Conservation (phyloP, 2,797 vertebrate genomes). For the Cossypha dichroa region DNA sequence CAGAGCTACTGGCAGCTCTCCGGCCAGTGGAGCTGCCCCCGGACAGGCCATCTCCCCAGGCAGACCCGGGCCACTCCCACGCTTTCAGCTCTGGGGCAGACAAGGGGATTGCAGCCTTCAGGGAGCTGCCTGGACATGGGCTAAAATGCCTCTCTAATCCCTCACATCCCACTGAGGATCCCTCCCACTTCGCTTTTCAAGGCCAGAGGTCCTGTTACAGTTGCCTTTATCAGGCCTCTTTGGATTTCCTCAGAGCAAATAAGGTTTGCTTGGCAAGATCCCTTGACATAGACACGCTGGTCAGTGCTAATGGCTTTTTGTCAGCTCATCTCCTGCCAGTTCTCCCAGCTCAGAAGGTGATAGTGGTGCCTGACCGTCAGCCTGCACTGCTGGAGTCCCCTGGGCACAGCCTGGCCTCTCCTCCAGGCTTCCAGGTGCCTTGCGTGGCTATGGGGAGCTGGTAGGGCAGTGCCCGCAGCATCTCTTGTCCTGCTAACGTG, state of each 20-base stretch:
- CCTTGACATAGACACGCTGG: fast-evolving
- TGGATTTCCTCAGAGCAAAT: background rate
- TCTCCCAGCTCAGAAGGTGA: background rate
- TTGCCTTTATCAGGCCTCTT: background rate
- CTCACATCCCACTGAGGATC: background rate
- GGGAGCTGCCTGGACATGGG: background rate
- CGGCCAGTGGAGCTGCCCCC: fast-evolving
- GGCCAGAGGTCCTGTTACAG: background rate
- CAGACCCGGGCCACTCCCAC: fast-evolving
- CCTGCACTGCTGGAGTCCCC: background rate
- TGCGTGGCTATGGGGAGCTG: fast-evolving
- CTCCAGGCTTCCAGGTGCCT: background rate
- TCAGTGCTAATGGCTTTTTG: background rate
- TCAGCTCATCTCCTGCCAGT: background rate
- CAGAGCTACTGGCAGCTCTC: background rate
- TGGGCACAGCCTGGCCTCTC: background rate
- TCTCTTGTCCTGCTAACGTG: fast-evolving
- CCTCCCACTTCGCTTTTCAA: background rate
- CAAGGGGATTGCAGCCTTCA: background rate
- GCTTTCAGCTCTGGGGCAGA: fast-evolving
- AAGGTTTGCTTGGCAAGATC: background rate
- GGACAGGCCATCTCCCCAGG: fast-evolving
- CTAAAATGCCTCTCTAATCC: background rate
- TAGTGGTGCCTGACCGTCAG: background rate
- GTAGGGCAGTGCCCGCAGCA: background rate